Evolutionary conservation across 2,888 invertebrate genomes (phyloP).

Genomic region (Syrista parreyssii): DNA sequence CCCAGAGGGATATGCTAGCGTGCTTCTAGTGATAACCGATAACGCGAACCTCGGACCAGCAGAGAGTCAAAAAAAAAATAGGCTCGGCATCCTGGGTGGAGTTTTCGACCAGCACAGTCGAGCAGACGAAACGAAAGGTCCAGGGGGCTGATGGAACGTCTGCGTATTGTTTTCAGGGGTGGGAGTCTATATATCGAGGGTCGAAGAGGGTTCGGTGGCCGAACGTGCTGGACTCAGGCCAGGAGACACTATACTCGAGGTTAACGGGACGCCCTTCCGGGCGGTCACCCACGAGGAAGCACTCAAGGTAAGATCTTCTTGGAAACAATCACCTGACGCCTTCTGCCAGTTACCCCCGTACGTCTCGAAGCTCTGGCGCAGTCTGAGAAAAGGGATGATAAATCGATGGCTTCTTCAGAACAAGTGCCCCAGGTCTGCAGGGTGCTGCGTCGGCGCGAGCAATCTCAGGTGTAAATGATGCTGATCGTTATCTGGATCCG

Average conservation of each 20-base stretch:
- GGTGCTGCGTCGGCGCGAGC: too few species aligned
- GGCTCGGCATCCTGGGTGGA: constrained; percentile 35
- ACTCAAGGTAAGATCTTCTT: constrained; percentile 77
- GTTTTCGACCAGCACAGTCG: constrained; percentile 19
- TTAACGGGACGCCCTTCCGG: constrained; percentile 93
- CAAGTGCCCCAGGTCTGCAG: neutral
- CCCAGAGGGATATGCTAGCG: too few species aligned
- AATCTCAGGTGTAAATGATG: constrained; percentile 7
- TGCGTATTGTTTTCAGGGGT: constrained; percentile 74
- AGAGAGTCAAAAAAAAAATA: too few species aligned
- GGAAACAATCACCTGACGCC: neutral
- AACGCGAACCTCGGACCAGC: too few species aligned
- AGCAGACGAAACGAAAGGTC: constrained; percentile 26
- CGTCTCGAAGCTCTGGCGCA: neutral
- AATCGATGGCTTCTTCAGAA: neutral
- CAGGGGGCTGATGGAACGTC: constrained; percentile 48
- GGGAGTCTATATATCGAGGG: constrained; percentile 91
- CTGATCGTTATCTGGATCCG: constrained; percentile 38
- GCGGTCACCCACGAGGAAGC: constrained; percentile 94
- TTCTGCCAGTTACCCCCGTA: too few species aligned
- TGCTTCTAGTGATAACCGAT: too few species aligned
- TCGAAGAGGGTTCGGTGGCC: constrained; percentile 90
- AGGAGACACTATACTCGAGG: constrained; percentile 94
- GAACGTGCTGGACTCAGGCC: constrained; percentile 89
- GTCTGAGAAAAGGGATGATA: neutral